phyloP scores from a whole-genome alignment of 2,888 invertebrate genomes.

The Didymodactylos carnosus region DNA sequence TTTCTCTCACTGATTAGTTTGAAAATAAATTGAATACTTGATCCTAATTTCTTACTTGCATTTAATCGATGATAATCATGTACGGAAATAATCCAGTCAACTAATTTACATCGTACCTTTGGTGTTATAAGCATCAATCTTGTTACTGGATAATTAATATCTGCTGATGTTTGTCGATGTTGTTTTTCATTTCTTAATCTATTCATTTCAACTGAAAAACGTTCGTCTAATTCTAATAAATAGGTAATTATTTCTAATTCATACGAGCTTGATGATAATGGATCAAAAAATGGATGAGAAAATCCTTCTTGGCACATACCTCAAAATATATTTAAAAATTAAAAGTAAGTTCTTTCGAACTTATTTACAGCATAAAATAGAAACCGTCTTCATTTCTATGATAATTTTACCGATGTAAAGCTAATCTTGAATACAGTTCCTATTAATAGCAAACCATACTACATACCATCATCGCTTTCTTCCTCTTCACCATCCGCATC shows the following conservation, averaged over 20 bases:
- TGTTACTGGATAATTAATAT: not conserved
- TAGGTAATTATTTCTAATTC: not conserved
- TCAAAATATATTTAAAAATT: not conserved
- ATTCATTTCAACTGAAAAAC: not conserved
- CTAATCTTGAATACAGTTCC: no score
- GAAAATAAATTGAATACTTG: no score
- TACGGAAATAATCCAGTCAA: not conserved
- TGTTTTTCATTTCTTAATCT: not conserved
- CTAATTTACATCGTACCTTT: not conserved
- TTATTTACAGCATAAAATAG: no score
- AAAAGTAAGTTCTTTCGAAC: not conserved
- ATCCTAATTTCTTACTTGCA: not conserved
- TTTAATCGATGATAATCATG: constrained; percentile 1
- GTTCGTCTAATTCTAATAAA: not conserved
- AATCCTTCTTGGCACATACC: not conserved
- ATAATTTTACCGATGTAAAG: no score
- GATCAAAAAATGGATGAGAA: not conserved
- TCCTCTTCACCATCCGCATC: not conserved
- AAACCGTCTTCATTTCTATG: no score
- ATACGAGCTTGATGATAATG: not conserved
- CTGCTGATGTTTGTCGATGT: not conserved
- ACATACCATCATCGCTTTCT: not conserved
- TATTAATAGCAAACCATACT: no score
- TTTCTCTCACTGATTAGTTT: no score
- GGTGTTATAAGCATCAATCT: not conserved